phyloP scores from a whole-genome alignment of 1,140 invertebrate genomes.

The Meloidogyne exigua region DNA sequence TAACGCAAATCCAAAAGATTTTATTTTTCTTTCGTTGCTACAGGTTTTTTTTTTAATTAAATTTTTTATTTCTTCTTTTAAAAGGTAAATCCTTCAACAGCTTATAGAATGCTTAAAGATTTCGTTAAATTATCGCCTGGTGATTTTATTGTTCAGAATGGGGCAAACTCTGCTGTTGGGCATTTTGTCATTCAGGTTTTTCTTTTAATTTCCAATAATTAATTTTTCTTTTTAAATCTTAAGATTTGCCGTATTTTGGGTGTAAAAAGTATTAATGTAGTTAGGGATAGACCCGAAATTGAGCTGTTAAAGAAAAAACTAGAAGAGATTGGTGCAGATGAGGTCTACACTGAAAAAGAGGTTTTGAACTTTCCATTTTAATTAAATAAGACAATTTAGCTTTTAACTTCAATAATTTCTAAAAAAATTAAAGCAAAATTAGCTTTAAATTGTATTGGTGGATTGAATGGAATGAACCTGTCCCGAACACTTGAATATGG shows the following conservation, averaged over 20 bases:
- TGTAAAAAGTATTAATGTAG: conserved; percentile 79
- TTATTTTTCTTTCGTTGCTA: conserved; percentile 73
- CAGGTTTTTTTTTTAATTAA: conserved; percentile 16
- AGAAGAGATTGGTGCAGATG: conserved; percentile 77
- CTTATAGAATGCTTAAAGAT: conserved; percentile 84
- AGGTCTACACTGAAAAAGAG: conserved; percentile 79
- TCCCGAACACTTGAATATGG: conserved; percentile 32
- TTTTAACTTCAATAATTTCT: conserved; percentile 27
- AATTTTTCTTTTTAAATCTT: conserved; percentile 69
- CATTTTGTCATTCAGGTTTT: conserved; percentile 75
- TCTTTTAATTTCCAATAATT: background rate
- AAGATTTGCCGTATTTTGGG: conserved; percentile 64
- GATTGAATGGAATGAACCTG: conserved; percentile 70
- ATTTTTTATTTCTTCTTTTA: background rate
- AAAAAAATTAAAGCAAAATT: conserved; percentile 71
- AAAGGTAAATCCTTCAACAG: conserved; percentile 86
- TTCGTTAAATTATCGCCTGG: conserved; percentile 78
- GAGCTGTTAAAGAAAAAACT: conserved; percentile 74
- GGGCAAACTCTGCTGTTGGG: conserved; percentile 91
- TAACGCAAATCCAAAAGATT: conserved; percentile 68
- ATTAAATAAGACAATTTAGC: conserved; percentile 62
- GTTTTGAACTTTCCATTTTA: conserved; percentile 16
- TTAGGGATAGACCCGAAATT: conserved; percentile 77
- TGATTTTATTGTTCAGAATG: conserved; percentile 89
- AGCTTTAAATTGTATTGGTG: conserved; percentile 91